Base-by-base conservation (phyloP, 37 sponge, comb jelly and placozoan species). In the Oopsacas minuta region DNA sequence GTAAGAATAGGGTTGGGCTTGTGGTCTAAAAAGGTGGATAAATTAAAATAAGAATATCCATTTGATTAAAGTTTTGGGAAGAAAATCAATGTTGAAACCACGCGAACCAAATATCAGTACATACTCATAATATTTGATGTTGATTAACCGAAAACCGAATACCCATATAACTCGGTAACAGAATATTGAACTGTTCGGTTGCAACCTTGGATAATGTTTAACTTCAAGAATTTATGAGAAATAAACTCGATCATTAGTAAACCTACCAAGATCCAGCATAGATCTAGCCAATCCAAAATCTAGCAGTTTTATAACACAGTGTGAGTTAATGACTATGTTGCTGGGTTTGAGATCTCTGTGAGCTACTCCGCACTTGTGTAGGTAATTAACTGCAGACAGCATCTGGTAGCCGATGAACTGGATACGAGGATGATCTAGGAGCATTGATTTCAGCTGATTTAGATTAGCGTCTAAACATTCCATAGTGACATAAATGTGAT, bases 351-450 rank as follows among this genome's bases (percentile, higher is more conserved):
- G 75, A 34, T 61, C 75, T 61, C 75, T 61, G 22, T 61, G 75
- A n/a, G 75, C 75, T 32, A 61, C 75, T 25, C 30, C 75, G 75
- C 75, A 61, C 75, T 61, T 61, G 75, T 61, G 75, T 34, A 61
- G 30, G 22, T 61, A 61, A 34, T 61, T 61, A n/a, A 61, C 75
- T 20, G 75, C 75, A n/a, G 7, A 20, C 75, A 61, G 75, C 75
- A 61, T 61, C 75, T 61, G 75, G 75, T 61, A 61, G 5, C 75
- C 75, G 30, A 61, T 61, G 75, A 61, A 61, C 75, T 61, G 75
- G 28, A 61, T 61, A 34, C 75, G 75, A 10, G 75, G 75, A n/a
- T 61, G 75, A 34, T 61, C 75, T 3, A 61, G 75, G 7, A 61
- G 75, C 75, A 61, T 61, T 25, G 75, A 32, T 34, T 61, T 61